Base-by-base conservation (phyloP, 2,113 vertebrate species). In the Takifugu flavidus region DNA sequence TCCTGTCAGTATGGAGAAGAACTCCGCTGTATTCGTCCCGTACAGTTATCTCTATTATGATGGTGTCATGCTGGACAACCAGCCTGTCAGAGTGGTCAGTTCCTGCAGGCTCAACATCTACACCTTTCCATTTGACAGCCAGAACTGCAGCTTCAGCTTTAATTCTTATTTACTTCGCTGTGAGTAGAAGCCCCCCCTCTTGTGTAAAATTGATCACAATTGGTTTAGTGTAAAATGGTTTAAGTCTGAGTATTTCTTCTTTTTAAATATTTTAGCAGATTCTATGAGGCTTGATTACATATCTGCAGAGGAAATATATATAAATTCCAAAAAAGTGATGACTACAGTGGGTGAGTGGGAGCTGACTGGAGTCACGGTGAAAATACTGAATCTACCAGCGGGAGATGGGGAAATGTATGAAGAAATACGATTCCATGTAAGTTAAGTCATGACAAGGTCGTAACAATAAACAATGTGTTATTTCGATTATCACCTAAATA, bases 91-190 rank as follows among this genome's bases (percentile, higher is more conserved):
- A 75, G 71, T 90, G 29, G 72, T 91, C 59, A 91, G 90, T 60
- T 89, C 85, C 55, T 92, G 90, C 56, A 86, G 82, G 54, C 82
- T 92, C 3, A 20, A 88, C 43, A 91, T 90, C 74, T 90, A 91
- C 72, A 86, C 77, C 2, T 91, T 92, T 63, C 90, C 90, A 7
- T 91, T 92, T 39, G 90, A 92, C 66, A 53, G 84, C 51, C 90
- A 92, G 75, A 89, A 88, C 65, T 91, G 89, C 74, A 80, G 77
- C 1, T 44, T 88, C 27, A 86, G 87, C 59, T 91, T 90, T 50
- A 72, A 70, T 58, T 89, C 90, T 46, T 89, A 88, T 77, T 15
- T 84, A 4, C 87, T 86, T 72, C 0, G 3, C 0, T 68, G 90
- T 92, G 46, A 87, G 71, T 7, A 11, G 44, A 45, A 45, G 12